Percentiles rank a stretch among this genome's conserved stretches.
Conservation (phyloP, 2,888 invertebrate genomes). For the Creontiades dilutus region DNA sequence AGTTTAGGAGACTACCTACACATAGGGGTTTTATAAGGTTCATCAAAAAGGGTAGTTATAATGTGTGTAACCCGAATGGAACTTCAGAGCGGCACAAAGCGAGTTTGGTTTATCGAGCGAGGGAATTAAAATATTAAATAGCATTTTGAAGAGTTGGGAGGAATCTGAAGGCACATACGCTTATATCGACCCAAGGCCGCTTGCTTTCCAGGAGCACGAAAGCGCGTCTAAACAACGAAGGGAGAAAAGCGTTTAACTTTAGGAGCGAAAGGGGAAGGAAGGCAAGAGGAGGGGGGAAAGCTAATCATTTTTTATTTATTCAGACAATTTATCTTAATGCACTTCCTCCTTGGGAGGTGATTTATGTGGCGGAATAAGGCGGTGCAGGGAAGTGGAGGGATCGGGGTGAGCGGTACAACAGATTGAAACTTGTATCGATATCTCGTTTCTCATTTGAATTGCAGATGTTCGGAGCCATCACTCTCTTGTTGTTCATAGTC, state of each 20-base stretch:
- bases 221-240: conserved; percentile 32
- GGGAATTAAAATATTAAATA: background rate
- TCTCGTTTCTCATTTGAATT: conserved; percentile 65
- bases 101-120: background rate
- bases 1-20: too few species aligned
- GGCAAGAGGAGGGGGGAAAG: background rate
- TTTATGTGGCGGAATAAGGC: conserved; percentile 64
- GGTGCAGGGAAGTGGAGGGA: conserved; percentile 32
- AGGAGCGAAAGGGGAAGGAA: background rate
- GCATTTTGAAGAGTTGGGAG: background rate
- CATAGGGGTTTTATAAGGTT: too few species aligned
- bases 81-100: too few species aligned
- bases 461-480: conserved; percentile 64
- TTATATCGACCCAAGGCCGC: background rate
- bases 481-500: conserved; percentile 63
- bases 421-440: conserved; percentile 71
- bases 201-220: background rate
- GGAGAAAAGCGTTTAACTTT: conserved; percentile 27
- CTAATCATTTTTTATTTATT: conserved; percentile 65
- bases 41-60: too few species aligned
- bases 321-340: conserved; percentile 70
- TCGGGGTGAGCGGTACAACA: conserved; percentile 55
- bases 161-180: background rate
- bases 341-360: conserved; percentile 68
- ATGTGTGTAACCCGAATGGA: too few species aligned